Percentiles rank a stretch among this genome's conserved stretches.
phyloP scores from a whole-genome alignment of 1,140 invertebrate species.

The Paraescarpia echinospica region DNA sequence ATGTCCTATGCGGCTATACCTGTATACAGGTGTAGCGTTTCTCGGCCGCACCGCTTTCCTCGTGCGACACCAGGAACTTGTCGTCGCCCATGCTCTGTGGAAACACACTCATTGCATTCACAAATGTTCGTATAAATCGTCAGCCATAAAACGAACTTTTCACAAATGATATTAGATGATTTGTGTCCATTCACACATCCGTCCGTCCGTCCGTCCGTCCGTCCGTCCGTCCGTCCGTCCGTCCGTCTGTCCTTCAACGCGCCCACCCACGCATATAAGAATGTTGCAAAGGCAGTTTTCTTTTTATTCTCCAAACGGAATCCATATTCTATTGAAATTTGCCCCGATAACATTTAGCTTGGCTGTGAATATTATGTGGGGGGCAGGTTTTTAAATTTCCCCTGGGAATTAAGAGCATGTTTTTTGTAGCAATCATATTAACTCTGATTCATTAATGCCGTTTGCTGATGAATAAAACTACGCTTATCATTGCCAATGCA shows the following conservation, averaged over 20 bases:
- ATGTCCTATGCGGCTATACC: background rate
- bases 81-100: background rate
- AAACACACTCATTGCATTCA: background rate
- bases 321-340: background rate
- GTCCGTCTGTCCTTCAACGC: too few relatives aligned
- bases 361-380: background rate
- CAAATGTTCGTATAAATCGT: too few relatives aligned
- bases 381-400: background rate
- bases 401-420: background rate
- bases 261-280: too few relatives aligned
- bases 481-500: background rate
- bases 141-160: too few relatives aligned
- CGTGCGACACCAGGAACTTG: constrained; percentile 8
- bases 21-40: background rate
- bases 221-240: too few relatives aligned
- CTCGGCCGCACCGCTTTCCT: background rate
- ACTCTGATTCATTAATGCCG: background rate
- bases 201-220: too few relatives aligned
- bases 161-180: too few relatives aligned
- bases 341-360: background rate
- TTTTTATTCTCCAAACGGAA: too few relatives aligned
- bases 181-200: too few relatives aligned
- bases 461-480: background rate
- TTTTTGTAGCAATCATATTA: background rate
- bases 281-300: too few relatives aligned